Conservation (phyloP, 2,888 invertebrate genomes). For the Graphium colonna region DNA sequence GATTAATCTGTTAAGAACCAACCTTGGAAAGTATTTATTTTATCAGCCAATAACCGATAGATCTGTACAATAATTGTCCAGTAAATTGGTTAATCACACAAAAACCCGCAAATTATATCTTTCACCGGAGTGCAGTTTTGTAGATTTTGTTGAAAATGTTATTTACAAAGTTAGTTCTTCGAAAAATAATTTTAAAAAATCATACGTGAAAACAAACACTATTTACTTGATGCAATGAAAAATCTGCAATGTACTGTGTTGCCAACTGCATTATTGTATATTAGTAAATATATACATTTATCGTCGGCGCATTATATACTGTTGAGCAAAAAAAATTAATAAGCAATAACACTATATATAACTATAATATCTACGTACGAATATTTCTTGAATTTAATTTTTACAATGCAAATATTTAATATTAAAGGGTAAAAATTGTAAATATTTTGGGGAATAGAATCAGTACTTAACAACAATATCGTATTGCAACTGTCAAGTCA, state of each 20-base stretch:
- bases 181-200: constrained; percentile 30
- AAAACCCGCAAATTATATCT: constrained; percentile 8
- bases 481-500: no score
- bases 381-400: no score
- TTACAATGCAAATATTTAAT: no score
- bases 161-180: constrained; percentile 54
- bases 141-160: constrained; percentile 1
- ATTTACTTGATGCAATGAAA: background rate
- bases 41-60: constrained; percentile 17
- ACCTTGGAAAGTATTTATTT: constrained; percentile 41
- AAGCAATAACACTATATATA: no score
- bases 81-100: constrained; percentile 7
- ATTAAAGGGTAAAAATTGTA: no score
- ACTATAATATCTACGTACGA: no score
- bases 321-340: no score
- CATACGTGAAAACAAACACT: constrained; percentile 38
- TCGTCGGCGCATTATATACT: no score
- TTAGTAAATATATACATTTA: background rate
- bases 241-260: no score
- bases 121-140: constrained; percentile 13
- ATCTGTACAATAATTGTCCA: constrained; percentile 17
- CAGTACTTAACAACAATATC: no score
- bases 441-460: no score
- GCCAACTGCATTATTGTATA: background rate
- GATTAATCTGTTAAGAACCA: constrained; percentile 37